Conservation (phyloP, 2,888 invertebrate species). For the Sclerodermus sp. region DNA sequence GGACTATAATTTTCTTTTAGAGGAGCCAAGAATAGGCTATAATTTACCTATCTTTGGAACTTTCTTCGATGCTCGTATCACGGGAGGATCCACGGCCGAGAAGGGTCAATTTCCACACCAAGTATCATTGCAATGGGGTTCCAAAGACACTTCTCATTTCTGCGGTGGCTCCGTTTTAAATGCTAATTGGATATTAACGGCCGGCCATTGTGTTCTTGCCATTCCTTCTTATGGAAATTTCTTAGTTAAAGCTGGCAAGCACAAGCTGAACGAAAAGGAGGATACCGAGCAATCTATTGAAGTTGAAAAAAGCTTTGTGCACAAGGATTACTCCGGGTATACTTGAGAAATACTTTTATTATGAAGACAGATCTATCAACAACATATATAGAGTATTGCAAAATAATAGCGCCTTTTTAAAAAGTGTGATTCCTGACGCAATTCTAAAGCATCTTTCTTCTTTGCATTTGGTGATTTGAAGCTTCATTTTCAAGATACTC, state of each 20-base stretch:
- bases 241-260: slow-evolving; percentile 61
- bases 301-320: slow-evolving; percentile 46
- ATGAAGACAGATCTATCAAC: too few relatives aligned
- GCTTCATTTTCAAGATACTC: too few relatives aligned
- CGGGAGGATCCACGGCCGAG: slow-evolving; percentile 43
- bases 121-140: slow-evolving; percentile 54
- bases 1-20: slow-evolving; percentile 9
- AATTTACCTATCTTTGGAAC: slow-evolving; percentile 11
- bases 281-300: slow-evolving; percentile 48
- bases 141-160: slow-evolving; percentile 44
- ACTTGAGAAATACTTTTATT: background rate
- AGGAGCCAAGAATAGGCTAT: slow-evolving; percentile 19
- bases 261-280: slow-evolving; percentile 51
- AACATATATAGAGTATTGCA: too few relatives aligned
- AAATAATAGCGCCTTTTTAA: too few relatives aligned
- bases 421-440: too few relatives aligned
- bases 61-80: slow-evolving; percentile 18
- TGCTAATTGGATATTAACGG: slow-evolving; percentile 56
- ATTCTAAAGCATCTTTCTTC: too few relatives aligned
- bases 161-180: slow-evolving; percentile 59
- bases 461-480: too few relatives aligned
- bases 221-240: slow-evolving; percentile 43
- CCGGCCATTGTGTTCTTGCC: slow-evolving; percentile 51
- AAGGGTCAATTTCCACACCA: slow-evolving; percentile 57
- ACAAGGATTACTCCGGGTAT: slow-evolving; percentile 40